Conservation (phyloP, 2,888 invertebrate genomes). For the Chromoteleia sp. region DNA sequence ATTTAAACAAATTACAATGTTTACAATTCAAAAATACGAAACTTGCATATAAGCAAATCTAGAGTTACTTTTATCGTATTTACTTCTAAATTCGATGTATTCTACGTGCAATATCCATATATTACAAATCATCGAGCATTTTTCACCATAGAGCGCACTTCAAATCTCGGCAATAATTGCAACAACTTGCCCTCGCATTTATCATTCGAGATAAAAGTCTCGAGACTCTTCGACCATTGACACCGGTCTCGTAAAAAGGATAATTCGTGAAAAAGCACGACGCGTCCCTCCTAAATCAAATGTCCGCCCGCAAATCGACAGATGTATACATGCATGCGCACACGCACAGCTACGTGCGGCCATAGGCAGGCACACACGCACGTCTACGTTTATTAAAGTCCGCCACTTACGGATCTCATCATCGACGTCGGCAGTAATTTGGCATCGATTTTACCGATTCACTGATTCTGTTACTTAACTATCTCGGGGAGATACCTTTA, state of each 20-base stretch:
- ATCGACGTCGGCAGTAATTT: constrained; percentile 44
- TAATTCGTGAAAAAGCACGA: constrained; percentile 40
- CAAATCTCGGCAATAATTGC: constrained; percentile 15
- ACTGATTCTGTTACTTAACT: constrained; percentile 43
- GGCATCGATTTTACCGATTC: constrained; percentile 49
- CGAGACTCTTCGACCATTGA: constrained; percentile 17
- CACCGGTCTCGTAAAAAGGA: constrained; percentile 34
- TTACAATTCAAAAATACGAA: no score
- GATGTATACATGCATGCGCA: not conserved
- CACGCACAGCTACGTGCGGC: not conserved
- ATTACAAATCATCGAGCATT: no score
- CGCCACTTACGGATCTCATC: constrained; percentile 31
- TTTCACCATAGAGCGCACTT: no score
- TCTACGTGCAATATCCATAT: no score
- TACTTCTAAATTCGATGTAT: no score
- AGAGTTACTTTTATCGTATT: no score
- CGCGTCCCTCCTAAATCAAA: constrained; percentile 29
- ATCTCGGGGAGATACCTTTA: constrained; percentile 22
- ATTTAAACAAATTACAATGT: no score
- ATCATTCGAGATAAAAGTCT: constrained; percentile 28
- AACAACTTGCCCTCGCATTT: constrained; percentile 15
- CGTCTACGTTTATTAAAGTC: constrained; percentile 28
- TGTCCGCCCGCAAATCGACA: constrained; percentile 17
- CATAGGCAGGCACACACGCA: not conserved
- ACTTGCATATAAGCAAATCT: no score